Base-by-base conservation (phyloP, 2,113 vertebrate genomes). In the Salvelinus namaycush region DNA sequence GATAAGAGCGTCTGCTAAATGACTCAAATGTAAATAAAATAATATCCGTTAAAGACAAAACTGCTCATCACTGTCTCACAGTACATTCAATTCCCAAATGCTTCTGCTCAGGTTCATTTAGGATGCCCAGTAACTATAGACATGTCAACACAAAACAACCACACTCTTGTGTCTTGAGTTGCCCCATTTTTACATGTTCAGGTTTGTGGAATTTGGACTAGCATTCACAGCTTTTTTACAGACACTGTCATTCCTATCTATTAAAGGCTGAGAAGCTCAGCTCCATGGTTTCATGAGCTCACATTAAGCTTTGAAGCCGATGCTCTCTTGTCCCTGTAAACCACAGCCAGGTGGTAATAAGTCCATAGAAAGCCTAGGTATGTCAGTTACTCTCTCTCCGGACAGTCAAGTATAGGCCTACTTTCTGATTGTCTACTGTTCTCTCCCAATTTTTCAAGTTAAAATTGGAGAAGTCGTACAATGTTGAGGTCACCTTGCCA, bases 271-370 rank as follows among this genome's bases (percentile, higher is more conserved):
- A 39, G 72, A 51, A 67, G 5, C 70, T 7, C 2, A 57, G 34
- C 34, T 39, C 71, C 76, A 76, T 64, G 83, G 86, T 82, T 89
- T 89, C 73, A 83, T 90, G 84, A 91, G 80, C 77, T 87, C 80
- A 60, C 70, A 69, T 67, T 78, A 57, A 80, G 75, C 69, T 62
- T n/a, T 70, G 71, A 77, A 74, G 76, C 54, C 75, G 73, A 78
- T 83, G 78, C 77, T 77, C 26, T 84, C 64, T 44, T 68, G 74
- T 73, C 72, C 22, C 2, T 74, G 24, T 48, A 31, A 62, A 73
- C 29, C 31, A 49, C 26, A 39, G 73, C 14, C 76, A 72, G 72
- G 72, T 68, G 78, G 80, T 91, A 90, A 89, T 83, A 75, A 83
- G 86, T 68, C 89, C 83, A 87, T 9, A 77, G 88, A 89, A 89